A percentile compares a stretch with the other conserved stretches of the same genome.
These are phyloP conservation scores for Xerus inauris DNA, from an alignment of 2,113 vertebrate species.

Conservation along the genomic window DNA sequence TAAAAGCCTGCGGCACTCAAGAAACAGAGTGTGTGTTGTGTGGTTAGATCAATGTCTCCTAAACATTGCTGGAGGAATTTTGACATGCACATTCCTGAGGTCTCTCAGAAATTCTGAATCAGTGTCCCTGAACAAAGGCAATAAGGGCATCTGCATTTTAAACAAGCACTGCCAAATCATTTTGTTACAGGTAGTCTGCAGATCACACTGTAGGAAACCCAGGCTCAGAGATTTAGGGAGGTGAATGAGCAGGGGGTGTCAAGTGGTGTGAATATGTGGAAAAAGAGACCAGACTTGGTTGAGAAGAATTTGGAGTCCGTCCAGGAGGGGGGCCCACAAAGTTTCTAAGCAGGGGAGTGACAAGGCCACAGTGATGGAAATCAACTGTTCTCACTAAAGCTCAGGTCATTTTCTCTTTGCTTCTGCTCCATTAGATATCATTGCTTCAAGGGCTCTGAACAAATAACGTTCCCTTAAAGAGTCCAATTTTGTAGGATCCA, in stretches of 20 bases:
- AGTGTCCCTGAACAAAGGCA: not conserved
- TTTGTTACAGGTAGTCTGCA: slow-evolving; percentile 35
- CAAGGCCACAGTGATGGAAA: slow-evolving; percentile 71
- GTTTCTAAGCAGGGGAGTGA: slow-evolving; percentile 64
- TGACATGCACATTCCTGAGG: not conserved
- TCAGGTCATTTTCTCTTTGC: slow-evolving; percentile 72
- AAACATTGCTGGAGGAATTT: not conserved
- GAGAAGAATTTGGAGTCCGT: slow-evolving; percentile 68
- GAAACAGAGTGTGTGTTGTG: not conserved
- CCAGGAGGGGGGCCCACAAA: slow-evolving; percentile 61
- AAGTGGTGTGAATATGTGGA: not conserved
- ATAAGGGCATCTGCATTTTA: not conserved
- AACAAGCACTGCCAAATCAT: slow-evolving; percentile 9
- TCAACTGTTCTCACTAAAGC: slow-evolving; percentile 62
- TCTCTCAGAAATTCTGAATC: slow-evolving; percentile 12
- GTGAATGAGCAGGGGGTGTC: not conserved
- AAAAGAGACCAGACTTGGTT: slow-evolving; percentile 39
- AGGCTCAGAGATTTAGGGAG: not conserved
- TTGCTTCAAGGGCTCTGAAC: slow-evolving; percentile 76
- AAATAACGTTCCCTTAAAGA: slow-evolving; percentile 67
- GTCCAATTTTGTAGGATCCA: slow-evolving; percentile 63
- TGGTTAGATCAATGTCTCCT: not conserved
- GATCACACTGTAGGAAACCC: not conserved
- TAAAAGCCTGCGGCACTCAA: not conserved
- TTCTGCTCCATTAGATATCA: slow-evolving; percentile 79